Base-by-base conservation (phyloP, 2,888 invertebrate species). In the Camponotus fellah region DNA sequence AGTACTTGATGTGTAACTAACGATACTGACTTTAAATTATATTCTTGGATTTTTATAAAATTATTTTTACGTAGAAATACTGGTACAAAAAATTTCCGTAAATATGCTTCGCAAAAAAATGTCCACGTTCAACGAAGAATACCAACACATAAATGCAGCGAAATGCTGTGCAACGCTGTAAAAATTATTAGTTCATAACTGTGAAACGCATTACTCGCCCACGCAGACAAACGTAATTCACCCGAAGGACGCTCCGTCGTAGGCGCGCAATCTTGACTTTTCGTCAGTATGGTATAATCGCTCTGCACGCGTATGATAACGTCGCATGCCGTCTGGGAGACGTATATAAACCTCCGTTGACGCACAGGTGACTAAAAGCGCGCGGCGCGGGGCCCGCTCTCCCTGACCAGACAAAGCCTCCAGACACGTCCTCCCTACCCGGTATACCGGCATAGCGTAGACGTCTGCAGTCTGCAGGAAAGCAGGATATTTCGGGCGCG, bases 401-500 rank as follows among this genome's bases (percentile, higher is more conserved):
- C 84, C 82, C 88, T 85, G 88, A 85, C 83, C 85, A 88, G 88
- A 88, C 87, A 88, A 85, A 88, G 88, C 88, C 87, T 85, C 85
- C 85, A 81, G 85, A 87, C 88, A 65, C 75, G 64, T 65, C 84
- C 49, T 2, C 53, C 34, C 72, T 80, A 71, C 68, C 74, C 80
- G 32, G 82, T 17, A 21, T 62, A 49, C 79, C 84, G 87, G 83
- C 87, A 82, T 85, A 83, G 86, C 88, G 49, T 83, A 88, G 87
- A 88, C 86, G 85, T 87, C 88, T 83, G 87, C 90, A 87, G 86
- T 86, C 87, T 88, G 75, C 76, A 75, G 85, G 79, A 88, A 85
- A 84, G 84, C 87, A 86, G 85, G 87, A 89, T 90, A 90, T 90
- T 90, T 90, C 87, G 88, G 89, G 87, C 89, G 72, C 85, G 85